A percentile compares a stretch with the other conserved stretches of the same genome.
These are phyloP conservation scores for Drosophila repletoides DNA, from an alignment of 1,140 invertebrate species.

Conservation along the genomic window DNA sequence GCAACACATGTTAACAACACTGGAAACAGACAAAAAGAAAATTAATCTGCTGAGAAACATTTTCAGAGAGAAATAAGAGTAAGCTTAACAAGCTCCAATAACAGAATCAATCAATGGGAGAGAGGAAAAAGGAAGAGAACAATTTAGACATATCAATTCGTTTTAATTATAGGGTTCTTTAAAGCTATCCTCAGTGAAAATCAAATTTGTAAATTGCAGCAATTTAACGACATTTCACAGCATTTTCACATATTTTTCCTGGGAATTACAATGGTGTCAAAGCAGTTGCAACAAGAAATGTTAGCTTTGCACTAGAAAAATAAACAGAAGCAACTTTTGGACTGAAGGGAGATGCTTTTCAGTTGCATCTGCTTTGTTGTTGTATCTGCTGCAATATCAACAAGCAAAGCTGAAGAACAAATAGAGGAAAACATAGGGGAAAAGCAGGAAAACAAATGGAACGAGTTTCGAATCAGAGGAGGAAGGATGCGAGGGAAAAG, in stretches of 20 bases:
- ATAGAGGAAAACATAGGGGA: too few relatives aligned
- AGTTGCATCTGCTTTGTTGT: background rate
- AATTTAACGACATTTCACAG: too few relatives aligned
- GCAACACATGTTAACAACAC: background rate
- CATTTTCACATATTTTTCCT: background rate
- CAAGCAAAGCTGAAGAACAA: constrained; percentile 23
- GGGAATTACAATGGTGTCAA: constrained; percentile 7
- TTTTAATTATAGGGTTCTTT: too few relatives aligned
- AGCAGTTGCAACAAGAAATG: constrained; percentile 8
- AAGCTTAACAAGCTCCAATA: too few relatives aligned
- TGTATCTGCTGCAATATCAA: constrained; percentile 33
- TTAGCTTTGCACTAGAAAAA: constrained; percentile 13
- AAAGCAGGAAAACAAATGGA: background rate
- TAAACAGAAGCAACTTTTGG: constrained; percentile 10
- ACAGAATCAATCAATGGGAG: too few relatives aligned
- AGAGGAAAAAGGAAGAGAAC: too few relatives aligned
- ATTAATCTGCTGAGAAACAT: too few relatives aligned
- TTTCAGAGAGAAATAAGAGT: too few relatives aligned
- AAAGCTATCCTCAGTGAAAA: too few relatives aligned
- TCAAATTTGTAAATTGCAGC: too few relatives aligned
- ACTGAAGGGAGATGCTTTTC: background rate
- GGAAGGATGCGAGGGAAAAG: background rate
- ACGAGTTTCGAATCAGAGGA: background rate
- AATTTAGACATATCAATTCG: too few relatives aligned
- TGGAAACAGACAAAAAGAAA: background rate